Evolutionary conservation across 2,888 invertebrate species (phyloP).

Genomic region (Dicyrtoma fusca): DNA sequence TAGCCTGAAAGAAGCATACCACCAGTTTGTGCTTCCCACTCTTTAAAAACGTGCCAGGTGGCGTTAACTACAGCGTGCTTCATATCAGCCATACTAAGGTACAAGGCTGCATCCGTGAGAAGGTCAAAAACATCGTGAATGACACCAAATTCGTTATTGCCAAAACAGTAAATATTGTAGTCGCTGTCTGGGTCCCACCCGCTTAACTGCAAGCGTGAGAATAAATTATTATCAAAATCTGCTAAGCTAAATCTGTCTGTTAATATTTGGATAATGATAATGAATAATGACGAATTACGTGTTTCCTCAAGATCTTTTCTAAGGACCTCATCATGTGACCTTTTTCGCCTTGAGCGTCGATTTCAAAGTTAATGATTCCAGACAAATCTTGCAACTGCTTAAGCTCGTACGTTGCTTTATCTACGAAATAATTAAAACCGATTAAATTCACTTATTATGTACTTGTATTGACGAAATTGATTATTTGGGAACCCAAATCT

Average conservation of each 20-base stretch:
- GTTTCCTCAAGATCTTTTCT: constrained; percentile 36
- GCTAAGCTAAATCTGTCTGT: neutral
- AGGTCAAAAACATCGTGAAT: constrained; percentile 39
- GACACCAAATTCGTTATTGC: constrained; percentile 39
- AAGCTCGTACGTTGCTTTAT: constrained; percentile 19
- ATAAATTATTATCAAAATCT: neutral
- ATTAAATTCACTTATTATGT: neutral
- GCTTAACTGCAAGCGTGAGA: neutral
- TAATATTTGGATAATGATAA: neutral
- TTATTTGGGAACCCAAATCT: neutral
- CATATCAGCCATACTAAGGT: constrained; percentile 37
- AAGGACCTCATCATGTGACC: constrained; percentile 35
- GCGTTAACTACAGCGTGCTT: constrained; percentile 28
- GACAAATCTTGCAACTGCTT: constrained; percentile 12
- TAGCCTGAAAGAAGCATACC: constrained; percentile 11
- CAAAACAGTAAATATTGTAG: constrained; percentile 42
- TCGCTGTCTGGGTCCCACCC: constrained; percentile 36
- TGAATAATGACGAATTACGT: constrained; percentile 20
- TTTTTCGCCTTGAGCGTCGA: constrained; percentile 13
- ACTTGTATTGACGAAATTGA: neutral
- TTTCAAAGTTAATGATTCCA: constrained; percentile 6
- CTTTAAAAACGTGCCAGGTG: neutral
- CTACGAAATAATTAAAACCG: constrained; percentile 10
- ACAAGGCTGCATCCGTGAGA: constrained; percentile 39
- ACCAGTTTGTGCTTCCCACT: constrained; percentile 21